These are phyloP conservation scores for Spilogale gracilis DNA, from an alignment of 2,113 vertebrate species.

Conservation along the genomic window DNA sequence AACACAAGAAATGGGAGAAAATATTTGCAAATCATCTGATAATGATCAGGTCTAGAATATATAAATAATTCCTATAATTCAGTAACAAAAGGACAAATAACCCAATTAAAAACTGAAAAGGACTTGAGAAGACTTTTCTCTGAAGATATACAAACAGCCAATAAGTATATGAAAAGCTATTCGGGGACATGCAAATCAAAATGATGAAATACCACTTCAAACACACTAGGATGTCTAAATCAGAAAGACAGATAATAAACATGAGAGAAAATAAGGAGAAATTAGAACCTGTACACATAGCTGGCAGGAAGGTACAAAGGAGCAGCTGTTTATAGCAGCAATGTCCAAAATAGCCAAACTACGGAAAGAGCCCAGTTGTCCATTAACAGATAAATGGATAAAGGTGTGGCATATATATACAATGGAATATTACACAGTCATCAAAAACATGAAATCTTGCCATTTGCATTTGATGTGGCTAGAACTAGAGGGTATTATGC, in stretches of 20 bases:
- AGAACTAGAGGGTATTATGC: too few species aligned
- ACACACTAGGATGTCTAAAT: not conserved
- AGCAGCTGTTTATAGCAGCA: too few species aligned
- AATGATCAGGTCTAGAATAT: not conserved
- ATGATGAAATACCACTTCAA: not conserved
- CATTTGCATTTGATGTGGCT: too few species aligned
- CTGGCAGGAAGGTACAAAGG: not conserved
- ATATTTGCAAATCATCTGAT: conserved; percentile 2
- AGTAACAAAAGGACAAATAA: not conserved
- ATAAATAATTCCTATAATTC: not conserved
- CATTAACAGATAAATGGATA: too few species aligned
- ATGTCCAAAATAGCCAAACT: too few species aligned
- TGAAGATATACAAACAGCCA: not conserved
- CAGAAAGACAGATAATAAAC: not conserved
- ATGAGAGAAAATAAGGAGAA: not conserved
- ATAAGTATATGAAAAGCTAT: not conserved
- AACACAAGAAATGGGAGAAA: not conserved
- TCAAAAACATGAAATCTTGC: too few species aligned
- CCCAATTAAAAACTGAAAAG: not conserved
- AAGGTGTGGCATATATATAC: too few species aligned
- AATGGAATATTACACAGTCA: too few species aligned
- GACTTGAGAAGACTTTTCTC: not conserved
- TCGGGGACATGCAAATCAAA: conserved; percentile 15
- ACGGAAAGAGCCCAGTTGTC: too few species aligned
- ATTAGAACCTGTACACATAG: not conserved